Conservation (phyloP, 2,113 vertebrate species). For the Lophura nycthemera region DNA sequence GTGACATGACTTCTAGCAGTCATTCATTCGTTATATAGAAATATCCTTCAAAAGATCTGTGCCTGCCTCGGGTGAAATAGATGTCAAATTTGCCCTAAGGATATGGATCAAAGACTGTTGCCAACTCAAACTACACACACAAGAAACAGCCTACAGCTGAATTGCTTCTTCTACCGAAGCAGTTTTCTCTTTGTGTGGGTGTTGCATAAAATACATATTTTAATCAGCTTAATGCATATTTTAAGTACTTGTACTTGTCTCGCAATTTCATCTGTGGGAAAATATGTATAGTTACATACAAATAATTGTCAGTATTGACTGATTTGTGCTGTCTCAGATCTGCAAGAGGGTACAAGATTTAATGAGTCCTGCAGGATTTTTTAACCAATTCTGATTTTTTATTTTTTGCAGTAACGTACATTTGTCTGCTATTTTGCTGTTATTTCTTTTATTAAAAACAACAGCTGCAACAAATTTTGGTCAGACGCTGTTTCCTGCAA, state of each 20-base stretch:
- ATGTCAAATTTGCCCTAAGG: conserved; percentile 73
- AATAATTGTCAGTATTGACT: background rate
- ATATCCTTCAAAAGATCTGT: conserved; percentile 63
- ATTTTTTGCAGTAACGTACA: background rate
- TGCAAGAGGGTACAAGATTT: background rate
- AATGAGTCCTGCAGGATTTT: background rate
- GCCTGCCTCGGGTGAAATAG: conserved; percentile 61
- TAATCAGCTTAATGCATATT: background rate
- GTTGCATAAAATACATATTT: conserved; percentile 4
- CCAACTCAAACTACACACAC: conserved; percentile 6
- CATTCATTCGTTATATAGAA: conserved; percentile 52
- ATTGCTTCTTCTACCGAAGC: conserved; percentile 30
- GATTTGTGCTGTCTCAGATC: conserved; percentile 17
- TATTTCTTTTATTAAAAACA: background rate
- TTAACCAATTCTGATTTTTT: background rate
- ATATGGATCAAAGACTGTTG: conserved; percentile 61
- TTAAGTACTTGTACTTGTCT: conserved; percentile 25
- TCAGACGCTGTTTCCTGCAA: background rate
- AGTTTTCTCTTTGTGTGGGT: conserved; percentile 13
- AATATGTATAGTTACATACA: background rate
- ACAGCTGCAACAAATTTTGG: background rate
- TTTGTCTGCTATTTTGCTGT: background rate
- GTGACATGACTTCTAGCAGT: conserved; percentile 52
- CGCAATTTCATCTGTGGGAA: background rate
- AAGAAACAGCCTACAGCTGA: conserved; percentile 33